Evolutionary conservation across 2,888 invertebrate genomes (phyloP).

Genomic region (Seira ritae): DNA sequence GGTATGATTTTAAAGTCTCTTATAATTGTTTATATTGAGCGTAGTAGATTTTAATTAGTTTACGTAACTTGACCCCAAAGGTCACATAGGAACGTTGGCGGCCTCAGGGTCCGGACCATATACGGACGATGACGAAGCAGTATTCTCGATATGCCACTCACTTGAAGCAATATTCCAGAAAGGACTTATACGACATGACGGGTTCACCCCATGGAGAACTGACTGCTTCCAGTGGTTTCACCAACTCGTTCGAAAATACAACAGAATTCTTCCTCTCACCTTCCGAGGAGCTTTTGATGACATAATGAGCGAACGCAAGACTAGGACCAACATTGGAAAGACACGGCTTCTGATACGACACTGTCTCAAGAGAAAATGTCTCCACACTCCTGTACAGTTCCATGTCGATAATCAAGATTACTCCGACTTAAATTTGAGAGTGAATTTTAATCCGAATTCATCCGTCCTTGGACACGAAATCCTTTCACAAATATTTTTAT

Average conservation of each 20-base stretch:
- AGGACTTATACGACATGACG: conserved; percentile 77
- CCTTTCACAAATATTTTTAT: conserved; percentile 79
- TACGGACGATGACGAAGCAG: conserved; percentile 77
- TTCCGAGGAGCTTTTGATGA: conserved; percentile 77
- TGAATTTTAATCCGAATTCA: conserved; percentile 63
- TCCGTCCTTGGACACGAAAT: conserved; percentile 80
- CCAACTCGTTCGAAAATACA: conserved; percentile 76
- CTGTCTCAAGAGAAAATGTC: conserved; percentile 78
- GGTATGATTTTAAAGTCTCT: conserved; percentile 75
- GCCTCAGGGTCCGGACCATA: conserved; percentile 75
- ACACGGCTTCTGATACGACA: conserved; percentile 78
- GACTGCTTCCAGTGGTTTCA: conserved; percentile 80
- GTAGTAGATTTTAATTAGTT: conserved; percentile 42
- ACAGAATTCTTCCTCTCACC: conserved; percentile 71
- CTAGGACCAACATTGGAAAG: conserved; percentile 77
- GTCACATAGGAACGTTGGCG: conserved; percentile 70
- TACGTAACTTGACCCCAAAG: too few species aligned
- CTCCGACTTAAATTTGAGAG: conserved; percentile 61
- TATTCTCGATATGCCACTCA: conserved; percentile 78
- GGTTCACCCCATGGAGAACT: conserved; percentile 75
- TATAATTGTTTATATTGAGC: conserved; percentile 43
- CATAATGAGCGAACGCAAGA: conserved; percentile 76
- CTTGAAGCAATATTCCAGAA: conserved; percentile 80
- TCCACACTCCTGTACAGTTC: conserved; percentile 78
- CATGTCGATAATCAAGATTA: conserved; percentile 76